These are phyloP conservation scores for Rhombomys opimus DNA, from an alignment of 2,113 vertebrate species.

Conservation along the genomic window DNA sequence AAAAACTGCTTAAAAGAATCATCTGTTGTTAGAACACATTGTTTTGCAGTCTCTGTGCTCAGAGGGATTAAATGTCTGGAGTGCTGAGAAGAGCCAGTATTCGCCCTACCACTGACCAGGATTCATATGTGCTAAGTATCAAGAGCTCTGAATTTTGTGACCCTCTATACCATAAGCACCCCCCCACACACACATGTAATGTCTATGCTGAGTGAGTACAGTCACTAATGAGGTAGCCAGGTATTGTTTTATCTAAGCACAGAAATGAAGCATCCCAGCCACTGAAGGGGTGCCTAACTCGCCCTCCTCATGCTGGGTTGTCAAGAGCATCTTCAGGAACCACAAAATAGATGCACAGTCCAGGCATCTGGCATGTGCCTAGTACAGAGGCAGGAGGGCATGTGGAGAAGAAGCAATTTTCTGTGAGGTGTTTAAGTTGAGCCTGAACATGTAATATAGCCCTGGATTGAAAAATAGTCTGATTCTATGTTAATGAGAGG, in stretches of 20 bases:
- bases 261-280: neutral
- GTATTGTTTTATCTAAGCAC: neutral
- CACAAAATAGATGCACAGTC: neutral
- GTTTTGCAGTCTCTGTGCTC: neutral
- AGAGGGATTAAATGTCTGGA: neutral
- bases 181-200: neutral
- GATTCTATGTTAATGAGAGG: neutral
- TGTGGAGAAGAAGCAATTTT: neutral
- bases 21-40: neutral
- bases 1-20: neutral
- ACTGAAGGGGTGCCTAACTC: neutral
- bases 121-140: neutral
- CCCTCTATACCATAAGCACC: neutral
- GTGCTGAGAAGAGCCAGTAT: neutral
- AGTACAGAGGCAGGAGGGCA: too few species aligned
- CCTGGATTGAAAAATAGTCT: neutral
- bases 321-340: neutral
- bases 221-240: neutral
- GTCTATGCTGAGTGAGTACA: neutral
- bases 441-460: neutral
- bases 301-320: neutral
- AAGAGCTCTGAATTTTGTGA: neutral
- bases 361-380: neutral
- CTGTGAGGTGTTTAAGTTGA: neutral
- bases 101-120: neutral